phyloP scores from a whole-genome alignment of 2,797 vertebrate genomes.

The Gadopsis bispinosus region DNA sequence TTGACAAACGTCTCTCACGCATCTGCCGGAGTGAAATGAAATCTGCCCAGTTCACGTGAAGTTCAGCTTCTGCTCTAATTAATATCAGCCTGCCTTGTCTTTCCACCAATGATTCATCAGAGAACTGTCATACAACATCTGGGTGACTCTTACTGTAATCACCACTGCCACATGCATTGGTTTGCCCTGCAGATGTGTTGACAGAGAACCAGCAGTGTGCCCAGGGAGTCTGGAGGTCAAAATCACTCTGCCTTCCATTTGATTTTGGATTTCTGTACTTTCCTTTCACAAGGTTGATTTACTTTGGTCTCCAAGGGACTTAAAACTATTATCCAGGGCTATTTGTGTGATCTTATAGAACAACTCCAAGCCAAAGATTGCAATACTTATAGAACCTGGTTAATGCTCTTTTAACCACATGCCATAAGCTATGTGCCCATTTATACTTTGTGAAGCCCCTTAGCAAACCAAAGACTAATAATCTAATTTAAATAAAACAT shows the following conservation, averaged over 20 bases:
- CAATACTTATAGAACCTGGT: slow-evolving; percentile 6
- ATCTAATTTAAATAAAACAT: not conserved
- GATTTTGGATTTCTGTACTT: slow-evolving; percentile 60
- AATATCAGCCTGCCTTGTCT: slow-evolving; percentile 29
- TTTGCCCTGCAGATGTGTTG: slow-evolving; percentile 43
- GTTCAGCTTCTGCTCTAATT: slow-evolving; percentile 57
- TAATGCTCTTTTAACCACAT: slow-evolving; percentile 34
- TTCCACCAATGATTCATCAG: slow-evolving; percentile 49
- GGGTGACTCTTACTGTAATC: slow-evolving; percentile 46
- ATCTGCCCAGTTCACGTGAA: slow-evolving; percentile 50
- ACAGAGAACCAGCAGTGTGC: slow-evolving; percentile 16
- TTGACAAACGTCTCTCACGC: slow-evolving; percentile 47
- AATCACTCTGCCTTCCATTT: slow-evolving; percentile 54
- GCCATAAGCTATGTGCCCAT: not conserved
- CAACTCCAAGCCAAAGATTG: slow-evolving; percentile 42
- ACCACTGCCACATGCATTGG: slow-evolving; percentile 9
- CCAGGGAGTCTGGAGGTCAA: slow-evolving; percentile 49
- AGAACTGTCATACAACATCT: slow-evolving; percentile 27
- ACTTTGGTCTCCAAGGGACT: slow-evolving; percentile 63
- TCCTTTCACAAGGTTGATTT: slow-evolving; percentile 74
- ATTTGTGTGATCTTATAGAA: slow-evolving; percentile 52
- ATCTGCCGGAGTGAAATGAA: slow-evolving; percentile 30
- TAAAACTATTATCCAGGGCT: slow-evolving; percentile 62
- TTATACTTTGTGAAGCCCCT: not conserved
- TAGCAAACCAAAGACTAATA: not conserved